These are phyloP conservation scores for Dipodomys ordii DNA, from an alignment of 2,113 vertebrate genomes.

Conservation along the genomic window DNA sequence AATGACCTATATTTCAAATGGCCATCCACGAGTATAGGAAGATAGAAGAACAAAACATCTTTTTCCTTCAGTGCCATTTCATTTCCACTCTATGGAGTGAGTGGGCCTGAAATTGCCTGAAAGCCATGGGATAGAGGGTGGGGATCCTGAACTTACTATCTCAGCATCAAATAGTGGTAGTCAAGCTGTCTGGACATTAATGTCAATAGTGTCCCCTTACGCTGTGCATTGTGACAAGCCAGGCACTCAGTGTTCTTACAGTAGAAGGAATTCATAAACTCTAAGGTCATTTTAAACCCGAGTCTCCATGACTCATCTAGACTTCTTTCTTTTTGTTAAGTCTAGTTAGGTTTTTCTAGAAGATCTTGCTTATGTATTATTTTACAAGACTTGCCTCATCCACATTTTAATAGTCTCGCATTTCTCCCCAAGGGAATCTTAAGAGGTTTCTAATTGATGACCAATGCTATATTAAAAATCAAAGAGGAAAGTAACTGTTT, in stretches of 20 bases:
- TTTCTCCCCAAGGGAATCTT: conserved; percentile 64
- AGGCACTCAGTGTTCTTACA: not conserved
- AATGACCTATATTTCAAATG: not conserved
- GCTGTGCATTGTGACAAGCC: not conserved
- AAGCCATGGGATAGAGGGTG: too few relatives aligned
- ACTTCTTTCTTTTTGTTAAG: conserved; percentile 32
- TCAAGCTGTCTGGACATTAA: not conserved
- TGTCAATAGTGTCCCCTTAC: not conserved
- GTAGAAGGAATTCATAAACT: conserved; percentile 23
- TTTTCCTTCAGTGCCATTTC: not conserved
- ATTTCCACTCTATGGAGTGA: not conserved
- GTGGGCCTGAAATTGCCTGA: not conserved
- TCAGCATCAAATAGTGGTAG: not conserved
- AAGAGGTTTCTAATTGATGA: conserved; percentile 71
- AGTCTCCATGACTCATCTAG: conserved; percentile 49
- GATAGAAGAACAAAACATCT: not conserved
- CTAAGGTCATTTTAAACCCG: conserved; percentile 49
- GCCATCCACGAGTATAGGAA: not conserved
- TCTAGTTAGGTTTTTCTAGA: conserved; percentile 59
- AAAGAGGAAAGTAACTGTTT: conserved; percentile 63
- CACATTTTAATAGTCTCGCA: conserved; percentile 61
- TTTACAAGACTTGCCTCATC: conserved; percentile 56
- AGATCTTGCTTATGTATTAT: conserved; percentile 58
- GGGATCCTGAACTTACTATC: not conserved
- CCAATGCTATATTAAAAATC: conserved; percentile 71